phyloP scores from a whole-genome alignment of 2,797 vertebrate genomes.

The Oryzias dopingdopingensis region DNA sequence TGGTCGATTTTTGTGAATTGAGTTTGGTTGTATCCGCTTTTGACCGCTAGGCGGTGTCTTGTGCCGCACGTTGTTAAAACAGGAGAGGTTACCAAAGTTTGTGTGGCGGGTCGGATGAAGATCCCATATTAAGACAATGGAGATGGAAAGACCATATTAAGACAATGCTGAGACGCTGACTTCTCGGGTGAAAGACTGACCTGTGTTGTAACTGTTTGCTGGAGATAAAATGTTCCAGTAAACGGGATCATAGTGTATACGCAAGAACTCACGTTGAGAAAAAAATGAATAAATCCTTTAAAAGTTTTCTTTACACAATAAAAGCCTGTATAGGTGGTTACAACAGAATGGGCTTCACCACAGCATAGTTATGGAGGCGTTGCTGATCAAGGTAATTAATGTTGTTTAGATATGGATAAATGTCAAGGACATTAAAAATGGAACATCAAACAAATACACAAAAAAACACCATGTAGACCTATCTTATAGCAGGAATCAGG shows the following conservation, averaged over 20 bases:
- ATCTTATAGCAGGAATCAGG: background rate
- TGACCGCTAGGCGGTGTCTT: slow-evolving; percentile 19
- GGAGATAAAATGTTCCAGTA: slow-evolving; percentile 66
- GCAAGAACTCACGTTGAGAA: slow-evolving; percentile 38
- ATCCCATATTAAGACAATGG: slow-evolving; percentile 79
- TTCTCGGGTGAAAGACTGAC: slow-evolving; percentile 57
- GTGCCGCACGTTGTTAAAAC: too few relatives aligned
- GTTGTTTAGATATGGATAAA: slow-evolving; percentile 1
- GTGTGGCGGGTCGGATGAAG: slow-evolving; percentile 39
- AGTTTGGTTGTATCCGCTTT: accelerated
- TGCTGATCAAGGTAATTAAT: too few relatives aligned
- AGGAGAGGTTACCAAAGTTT: slow-evolving; percentile 27
- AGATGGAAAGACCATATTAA: slow-evolving; percentile 83
- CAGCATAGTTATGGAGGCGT: too few relatives aligned
- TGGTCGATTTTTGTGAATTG: slow-evolving; percentile 18
- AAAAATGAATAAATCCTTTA: slow-evolving; percentile 19
- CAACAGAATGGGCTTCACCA: background rate
- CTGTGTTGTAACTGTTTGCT: slow-evolving; percentile 71
- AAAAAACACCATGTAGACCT: too few relatives aligned
- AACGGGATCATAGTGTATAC: slow-evolving; percentile 49
- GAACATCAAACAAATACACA: slow-evolving; percentile 3
- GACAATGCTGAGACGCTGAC: slow-evolving; percentile 71
- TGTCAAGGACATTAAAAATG: slow-evolving; percentile 16
- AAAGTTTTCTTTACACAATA: background rate
- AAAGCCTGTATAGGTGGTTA: background rate